Percentiles rank a stretch among this genome's conserved stretches.
Conservation (phyloP, 2,888 invertebrate genomes). For the Erebia aethiops region DNA sequence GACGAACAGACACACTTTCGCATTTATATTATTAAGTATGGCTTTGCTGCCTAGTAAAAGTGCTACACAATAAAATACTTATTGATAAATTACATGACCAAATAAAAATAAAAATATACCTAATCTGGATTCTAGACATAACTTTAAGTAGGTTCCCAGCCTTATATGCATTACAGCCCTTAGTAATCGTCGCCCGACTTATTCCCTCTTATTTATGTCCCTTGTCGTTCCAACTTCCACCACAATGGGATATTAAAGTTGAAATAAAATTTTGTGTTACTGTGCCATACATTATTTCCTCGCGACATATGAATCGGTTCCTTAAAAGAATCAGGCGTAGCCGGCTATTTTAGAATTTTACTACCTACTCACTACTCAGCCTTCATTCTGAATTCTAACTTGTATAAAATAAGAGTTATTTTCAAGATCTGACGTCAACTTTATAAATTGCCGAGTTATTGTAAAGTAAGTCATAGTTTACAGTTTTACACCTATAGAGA, state of each 20-base stretch:
- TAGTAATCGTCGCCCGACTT: slow-evolving; percentile 68
- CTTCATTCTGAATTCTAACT: neutral
- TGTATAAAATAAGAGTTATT: neutral
- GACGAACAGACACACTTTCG: no score
- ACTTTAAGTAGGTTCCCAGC: no score
- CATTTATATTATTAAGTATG: no score
- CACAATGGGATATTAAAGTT: slow-evolving; percentile 72
- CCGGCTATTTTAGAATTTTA: neutral
- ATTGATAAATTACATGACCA: no score
- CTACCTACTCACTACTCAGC: neutral
- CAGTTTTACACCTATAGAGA: neutral
- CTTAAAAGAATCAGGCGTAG: slow-evolving; percentile 37
- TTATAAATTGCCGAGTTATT: slow-evolving; percentile 2
- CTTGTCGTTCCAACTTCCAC: slow-evolving; percentile 53
- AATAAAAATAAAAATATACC: no score
- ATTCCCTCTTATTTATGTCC: slow-evolving; percentile 64
- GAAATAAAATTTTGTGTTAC: slow-evolving; percentile 62
- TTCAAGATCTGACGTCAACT: neutral
- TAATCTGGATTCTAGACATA: no score
- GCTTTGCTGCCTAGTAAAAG: no score
- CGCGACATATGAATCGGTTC: slow-evolving; percentile 60
- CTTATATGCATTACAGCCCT: slow-evolving; percentile 41
- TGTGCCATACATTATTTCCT: slow-evolving; percentile 61
- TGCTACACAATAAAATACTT: no score
- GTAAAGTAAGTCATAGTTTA: neutral